A percentile compares a stretch with the other conserved stretches of the same genome.
phyloP scores from a whole-genome alignment of 2,797 vertebrate genomes.

The Potorous gilbertii region DNA sequence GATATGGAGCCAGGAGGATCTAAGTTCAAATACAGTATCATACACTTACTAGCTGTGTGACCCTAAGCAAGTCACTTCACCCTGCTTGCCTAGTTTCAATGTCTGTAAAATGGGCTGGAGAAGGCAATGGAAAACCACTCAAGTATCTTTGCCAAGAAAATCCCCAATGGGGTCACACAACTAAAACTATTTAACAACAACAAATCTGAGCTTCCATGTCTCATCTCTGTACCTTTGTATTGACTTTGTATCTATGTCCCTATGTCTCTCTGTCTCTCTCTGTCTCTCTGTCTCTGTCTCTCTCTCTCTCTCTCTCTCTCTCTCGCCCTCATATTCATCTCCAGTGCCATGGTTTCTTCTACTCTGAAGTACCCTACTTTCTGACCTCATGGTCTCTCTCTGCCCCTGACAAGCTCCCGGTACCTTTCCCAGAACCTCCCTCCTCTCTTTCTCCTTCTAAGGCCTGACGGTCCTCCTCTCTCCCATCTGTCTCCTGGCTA shows the following conservation, averaged over 20 bases:
- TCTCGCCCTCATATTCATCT: too few species aligned
- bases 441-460: background rate
- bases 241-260: background rate
- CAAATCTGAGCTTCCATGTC: background rate
- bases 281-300: rapidly evolving
- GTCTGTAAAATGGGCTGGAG: too few species aligned
- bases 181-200: background rate
- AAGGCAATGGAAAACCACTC: too few species aligned
- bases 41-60: too few species aligned
- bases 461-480: rapidly evolving
- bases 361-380: background rate
- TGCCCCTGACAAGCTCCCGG: background rate
- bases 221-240: background rate
- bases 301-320: background rate
- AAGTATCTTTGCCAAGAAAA: background rate
- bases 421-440: background rate
- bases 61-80: too few species aligned
- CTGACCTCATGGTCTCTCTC: too few species aligned
- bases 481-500: background rate
- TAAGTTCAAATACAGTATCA: too few species aligned
- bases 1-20: too few species aligned
- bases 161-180: background rate
- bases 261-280: background rate
- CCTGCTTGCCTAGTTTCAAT: too few species aligned
- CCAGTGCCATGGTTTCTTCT: too few species aligned